Evolutionary conservation across 2,888 invertebrate species (phyloP).

Genomic region (Pristionchus entomophagus): DNA sequence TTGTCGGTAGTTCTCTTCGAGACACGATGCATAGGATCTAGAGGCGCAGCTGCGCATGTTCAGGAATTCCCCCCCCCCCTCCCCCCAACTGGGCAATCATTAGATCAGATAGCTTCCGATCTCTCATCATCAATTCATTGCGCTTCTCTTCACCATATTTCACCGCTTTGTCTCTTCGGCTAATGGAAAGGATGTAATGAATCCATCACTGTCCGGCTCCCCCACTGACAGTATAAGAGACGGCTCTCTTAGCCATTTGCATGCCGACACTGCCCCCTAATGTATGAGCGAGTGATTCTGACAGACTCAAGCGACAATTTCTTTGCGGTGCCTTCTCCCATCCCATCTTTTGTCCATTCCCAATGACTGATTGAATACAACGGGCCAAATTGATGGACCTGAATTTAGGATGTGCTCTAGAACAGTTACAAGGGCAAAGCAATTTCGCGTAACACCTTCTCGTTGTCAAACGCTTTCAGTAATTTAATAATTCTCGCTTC

Average conservation of each 20-base stretch:
- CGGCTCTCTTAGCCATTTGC: slow-evolving; percentile 28
- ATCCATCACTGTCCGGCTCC: too few species aligned
- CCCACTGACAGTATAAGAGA: slow-evolving; percentile 27
- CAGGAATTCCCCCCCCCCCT: too few species aligned
- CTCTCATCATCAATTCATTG: neutral
- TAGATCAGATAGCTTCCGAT: neutral
- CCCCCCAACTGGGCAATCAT: neutral
- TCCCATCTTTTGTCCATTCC: neutral
- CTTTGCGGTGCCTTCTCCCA: too few species aligned
- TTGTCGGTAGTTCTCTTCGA: too few species aligned
- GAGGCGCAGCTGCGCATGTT: neutral
- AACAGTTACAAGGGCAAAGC: too few species aligned
- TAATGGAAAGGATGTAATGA: too few species aligned
- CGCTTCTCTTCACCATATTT: slow-evolving; percentile 4
- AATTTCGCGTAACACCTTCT: too few species aligned
- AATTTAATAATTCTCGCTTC: too few species aligned
- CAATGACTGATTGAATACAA: neutral
- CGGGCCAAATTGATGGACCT: neutral
- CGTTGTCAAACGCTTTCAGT: too few species aligned
- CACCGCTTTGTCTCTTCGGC: neutral
- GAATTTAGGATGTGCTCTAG: too few species aligned
- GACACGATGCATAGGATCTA: too few species aligned
- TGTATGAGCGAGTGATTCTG: neutral
- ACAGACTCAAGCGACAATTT: neutral
- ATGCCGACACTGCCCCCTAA: neutral